Conservation (phyloP, 2,888 invertebrate genomes). For the Mactromeris polynyma region DNA sequence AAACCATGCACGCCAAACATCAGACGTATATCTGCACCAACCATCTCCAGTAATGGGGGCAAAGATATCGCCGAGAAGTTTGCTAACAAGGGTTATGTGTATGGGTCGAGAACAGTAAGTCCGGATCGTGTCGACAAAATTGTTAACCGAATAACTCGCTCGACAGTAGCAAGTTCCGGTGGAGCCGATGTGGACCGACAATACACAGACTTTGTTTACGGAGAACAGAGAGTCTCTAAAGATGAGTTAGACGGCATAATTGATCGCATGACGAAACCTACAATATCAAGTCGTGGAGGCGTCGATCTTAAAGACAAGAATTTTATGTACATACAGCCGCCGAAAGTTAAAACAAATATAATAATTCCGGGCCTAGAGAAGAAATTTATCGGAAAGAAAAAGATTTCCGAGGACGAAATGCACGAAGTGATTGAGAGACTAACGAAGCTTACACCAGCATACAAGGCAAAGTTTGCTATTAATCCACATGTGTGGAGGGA, state of each 20-base stretch:
- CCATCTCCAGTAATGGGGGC: conserved; percentile 76
- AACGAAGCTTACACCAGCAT: conserved; percentile 79
- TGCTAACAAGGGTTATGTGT: conserved; percentile 75
- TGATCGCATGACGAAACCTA: conserved; percentile 77
- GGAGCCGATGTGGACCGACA: conserved; percentile 78
- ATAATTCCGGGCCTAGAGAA: conserved; percentile 78
- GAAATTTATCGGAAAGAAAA: conserved; percentile 75
- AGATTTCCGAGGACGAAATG: conserved; percentile 73
- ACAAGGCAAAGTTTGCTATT: conserved; percentile 78
- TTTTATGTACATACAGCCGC: conserved; percentile 75
- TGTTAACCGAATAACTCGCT: conserved; percentile 76
- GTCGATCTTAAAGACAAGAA: conserved; percentile 74
- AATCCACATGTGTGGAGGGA: conserved; percentile 81
- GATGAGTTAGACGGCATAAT: conserved; percentile 78
- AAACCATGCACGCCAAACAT: conserved; percentile 66
- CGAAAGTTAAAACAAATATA: conserved; percentile 79
- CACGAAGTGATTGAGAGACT: conserved; percentile 79
- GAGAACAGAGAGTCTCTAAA: conserved; percentile 73
- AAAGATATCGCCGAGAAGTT: conserved; percentile 76
- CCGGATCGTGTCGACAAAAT: conserved; percentile 72
- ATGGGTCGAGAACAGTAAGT: conserved; percentile 71
- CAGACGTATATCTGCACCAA: conserved; percentile 71
- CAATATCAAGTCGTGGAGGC: conserved; percentile 76
- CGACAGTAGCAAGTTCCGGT: conserved; percentile 81
- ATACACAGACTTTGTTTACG: conserved; percentile 78